Percentiles rank a stretch among this genome's conserved stretches.
phyloP scores from a whole-genome alignment of 2,888 invertebrate genomes.

The Autographa gamma region DNA sequence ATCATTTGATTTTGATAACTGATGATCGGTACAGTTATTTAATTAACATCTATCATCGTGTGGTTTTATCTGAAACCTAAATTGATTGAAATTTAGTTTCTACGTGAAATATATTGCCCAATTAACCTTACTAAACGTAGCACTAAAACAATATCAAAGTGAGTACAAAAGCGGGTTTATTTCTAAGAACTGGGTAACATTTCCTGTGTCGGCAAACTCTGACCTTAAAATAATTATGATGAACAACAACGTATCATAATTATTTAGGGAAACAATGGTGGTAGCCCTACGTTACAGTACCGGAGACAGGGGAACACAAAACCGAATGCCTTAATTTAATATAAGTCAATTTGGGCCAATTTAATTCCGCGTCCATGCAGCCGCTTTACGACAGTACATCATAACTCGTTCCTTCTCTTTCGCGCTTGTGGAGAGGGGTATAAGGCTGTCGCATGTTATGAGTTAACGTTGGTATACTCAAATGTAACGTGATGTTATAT shows the following conservation, averaged over 20 bases:
- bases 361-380: slow-evolving; percentile 84
- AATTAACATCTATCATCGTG: slow-evolving; percentile 39
- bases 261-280: slow-evolving; percentile 48
- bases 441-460: slow-evolving; percentile 54
- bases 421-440: slow-evolving; percentile 47
- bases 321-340: slow-evolving; percentile 87
- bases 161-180: slow-evolving; percentile 1
- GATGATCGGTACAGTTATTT: slow-evolving; percentile 32
- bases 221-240: slow-evolving; percentile 9
- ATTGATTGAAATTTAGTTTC: neutral
- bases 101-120: neutral
- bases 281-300: slow-evolving; percentile 71
- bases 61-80: slow-evolving; percentile 26
- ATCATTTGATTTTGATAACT: slow-evolving; percentile 43
- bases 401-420: slow-evolving; percentile 66
- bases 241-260: slow-evolving; percentile 33
- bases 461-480: slow-evolving; percentile 58
- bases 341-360: slow-evolving; percentile 87
- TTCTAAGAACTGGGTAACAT: neutral
- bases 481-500: slow-evolving; percentile 48
- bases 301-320: slow-evolving; percentile 80
- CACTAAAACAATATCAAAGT: neutral
- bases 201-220: neutral
- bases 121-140: neutral
- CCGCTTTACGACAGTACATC: slow-evolving; percentile 70